Base-by-base conservation (phyloP, 2,888 invertebrate species). In the Mythimna albipuncta region DNA sequence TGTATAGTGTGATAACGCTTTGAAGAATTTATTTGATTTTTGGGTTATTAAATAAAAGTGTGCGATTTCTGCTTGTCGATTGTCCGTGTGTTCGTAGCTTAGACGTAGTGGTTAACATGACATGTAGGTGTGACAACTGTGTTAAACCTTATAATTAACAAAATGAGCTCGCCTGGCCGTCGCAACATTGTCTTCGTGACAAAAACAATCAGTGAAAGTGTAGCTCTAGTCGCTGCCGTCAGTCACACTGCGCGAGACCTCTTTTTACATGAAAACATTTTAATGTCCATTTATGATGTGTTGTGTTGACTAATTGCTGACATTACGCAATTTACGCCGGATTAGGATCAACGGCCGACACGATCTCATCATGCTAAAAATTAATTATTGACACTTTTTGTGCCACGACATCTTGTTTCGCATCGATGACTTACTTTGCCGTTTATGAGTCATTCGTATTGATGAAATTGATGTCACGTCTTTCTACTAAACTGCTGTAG, bases 141-240 rank as follows among this genome's bases (percentile, higher is more conserved):
- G 71, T 59, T 72, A 70, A 70, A 79, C 79, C 67, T 69, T 68
- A 64, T 74, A 76, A 83, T 83, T 77, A 80, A 70, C 62, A 68
- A 74, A 79, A 74, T 77, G 82, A 69, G 68, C 68, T 77, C 73
- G 70, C 57, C 64, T 41, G 70, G 68, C 79, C 69, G 74, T 80
- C 73, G 75, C 72, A 70, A 82, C 84, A 75, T 74, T 83, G 80
- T 84, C 84, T 91, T 91, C 91, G 90, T 93, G 91, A 93, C 92
- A 92, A 91, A 90, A 91, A 90, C 90, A 91, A 91, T 88, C 88
- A 93, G 95, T 94, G 95, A 95, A 95, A 95, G 95, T 94, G 93
- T 93, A 89, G 87, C 87, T 87, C 82, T 72, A 83, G 79, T 57
- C 74, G 62, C 87, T 88, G 86, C 87, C 86, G 90, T 90, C 91